Base-by-base conservation (phyloP, 2,113 vertebrate genomes). In the Rhea pennata region DNA sequence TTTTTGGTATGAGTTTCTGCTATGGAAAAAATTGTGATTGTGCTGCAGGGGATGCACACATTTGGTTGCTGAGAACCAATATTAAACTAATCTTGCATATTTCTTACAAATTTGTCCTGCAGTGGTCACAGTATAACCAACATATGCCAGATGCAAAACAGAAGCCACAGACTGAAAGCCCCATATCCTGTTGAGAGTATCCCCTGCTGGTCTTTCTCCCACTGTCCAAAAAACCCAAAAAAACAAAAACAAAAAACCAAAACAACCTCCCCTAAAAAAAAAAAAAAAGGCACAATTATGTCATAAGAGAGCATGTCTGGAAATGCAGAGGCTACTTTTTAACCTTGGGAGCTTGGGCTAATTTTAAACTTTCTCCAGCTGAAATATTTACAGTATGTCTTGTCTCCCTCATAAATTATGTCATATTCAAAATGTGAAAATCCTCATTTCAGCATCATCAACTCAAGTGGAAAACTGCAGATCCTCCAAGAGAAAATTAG, bases 401-500 rank as follows among this genome's bases (percentile, higher is more conserved):
- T 64, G 59, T 84, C 94, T 95, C 92, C 53, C 58, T 95, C 79
- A 96, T 97, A 97, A 95, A 97, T 97, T 96, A 97, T 93, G 71
- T 95, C 67, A 73, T 62, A 94, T 96, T 97, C 90, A 97, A 89
- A 97, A 97, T 92, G 70, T 88, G 84, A 97, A 97, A 97, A 97
- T 94, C 93, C 94, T 97, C 92, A 92, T 98, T 96, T 98, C 90
- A 61, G 96, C 93, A 87, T 89, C 73, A 96, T 93, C 93, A 97
- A 69, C 87, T 97, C 93, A 96, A 98, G 97, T 95, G 95, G 97
- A 97, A 98, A 97, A 97, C 93, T 96, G 93, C 95, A 97, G 97
- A 96, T 96, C 75, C 92, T 97, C 92, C 88, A 97, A 97, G 44
- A 97, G 94, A 97, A 97, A 98, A 98, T 97, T 96, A 98, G 85